Base-by-base conservation (phyloP, 1,140 invertebrate genomes). In the Cheumatopsyche charites region DNA sequence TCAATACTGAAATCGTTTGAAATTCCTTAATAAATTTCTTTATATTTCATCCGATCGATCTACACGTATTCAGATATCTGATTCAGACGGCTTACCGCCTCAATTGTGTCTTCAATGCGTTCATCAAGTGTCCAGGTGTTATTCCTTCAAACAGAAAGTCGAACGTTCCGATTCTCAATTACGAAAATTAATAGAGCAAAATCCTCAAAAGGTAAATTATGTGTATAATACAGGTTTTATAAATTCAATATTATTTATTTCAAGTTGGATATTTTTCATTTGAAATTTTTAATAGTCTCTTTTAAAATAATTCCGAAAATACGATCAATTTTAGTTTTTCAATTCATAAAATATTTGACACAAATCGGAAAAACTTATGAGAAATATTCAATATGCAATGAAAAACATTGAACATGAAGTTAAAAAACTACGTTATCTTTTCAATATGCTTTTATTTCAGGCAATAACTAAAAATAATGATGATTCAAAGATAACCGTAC, bases 91-190 rank as follows among this genome's bases (percentile, higher is more conserved):
- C 5, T 80, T 87, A 73, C 86, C 87, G 0, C 75, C 83, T 1
- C 86, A 87, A 77, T 81, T 88, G 55, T 88, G 87, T 69, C 78
- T 87, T 1, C 87, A 88, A 76, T 88, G 87, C 73, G 86, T 88
- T 17, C 86, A 88, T 73, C 84, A 87, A 70, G 84, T 88, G 1
- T 87, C 86, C 13, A 79, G 87, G 15, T 85, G 84, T 75, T 84
- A 86, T 77, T 84, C 86, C 21, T 88, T 87, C 76, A 87, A 87
- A 73, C 82, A 83, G 62, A 80, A 84, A 58, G 85, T 87, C 13
- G 86, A 87, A 76, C 81, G 84, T 15, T 87, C 86, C 70, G 86
- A 88, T 73, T 77, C 80, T 42, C 80, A 83, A 45, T 77, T 88
- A 13, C 81, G 84, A 2, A 78, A 81, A 23, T 76, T 65, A 25